Percentiles rank a stretch among this genome's conserved stretches.
phyloP scores from a whole-genome alignment of 2,113 vertebrate species.

The Nesogale talazaci region DNA sequence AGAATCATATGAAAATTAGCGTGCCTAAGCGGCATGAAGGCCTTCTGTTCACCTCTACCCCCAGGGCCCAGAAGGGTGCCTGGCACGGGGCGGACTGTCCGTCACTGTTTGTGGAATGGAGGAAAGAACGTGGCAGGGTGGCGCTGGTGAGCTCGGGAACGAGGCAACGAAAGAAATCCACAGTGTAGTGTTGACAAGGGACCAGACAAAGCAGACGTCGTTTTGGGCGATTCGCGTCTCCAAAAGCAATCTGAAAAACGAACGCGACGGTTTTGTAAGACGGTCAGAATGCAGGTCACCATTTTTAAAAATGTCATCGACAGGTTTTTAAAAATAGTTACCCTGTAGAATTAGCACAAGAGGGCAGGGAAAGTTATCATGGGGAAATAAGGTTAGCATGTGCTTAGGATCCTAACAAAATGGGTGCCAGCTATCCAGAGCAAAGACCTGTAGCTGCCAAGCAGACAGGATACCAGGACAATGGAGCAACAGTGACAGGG shows the following conservation, averaged over 20 bases:
- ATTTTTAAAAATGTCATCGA: background rate
- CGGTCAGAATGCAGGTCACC: background rate
- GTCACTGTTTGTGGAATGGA: background rate
- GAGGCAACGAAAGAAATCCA: slow-evolving; percentile 5
- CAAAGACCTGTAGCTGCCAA: too few relatives aligned
- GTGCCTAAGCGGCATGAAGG: background rate
- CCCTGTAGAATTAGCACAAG: background rate
- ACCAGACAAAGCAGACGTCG: background rate
- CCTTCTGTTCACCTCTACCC: background rate
- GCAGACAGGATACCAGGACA: too few relatives aligned
- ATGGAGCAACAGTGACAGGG: too few relatives aligned
- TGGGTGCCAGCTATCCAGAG: too few relatives aligned
- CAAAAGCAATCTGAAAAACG: slow-evolving; percentile 19
- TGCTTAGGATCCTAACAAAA: too few relatives aligned
- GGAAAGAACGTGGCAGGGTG: background rate
- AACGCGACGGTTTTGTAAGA: slow-evolving; percentile 3
- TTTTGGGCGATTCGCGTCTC: background rate
- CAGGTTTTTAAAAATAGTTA: slow-evolving; percentile 5
- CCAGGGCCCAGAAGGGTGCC: background rate
- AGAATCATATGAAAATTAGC: too few relatives aligned
- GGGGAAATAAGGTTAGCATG: too few relatives aligned
- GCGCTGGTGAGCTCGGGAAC: too few relatives aligned
- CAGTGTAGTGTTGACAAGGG: background rate
- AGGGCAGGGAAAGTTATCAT: background rate
- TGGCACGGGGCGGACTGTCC: background rate